Percentiles rank a stretch among this genome's conserved stretches.
Conservation (phyloP, 2,888 invertebrate genomes). For the Physocephala rufipes region DNA sequence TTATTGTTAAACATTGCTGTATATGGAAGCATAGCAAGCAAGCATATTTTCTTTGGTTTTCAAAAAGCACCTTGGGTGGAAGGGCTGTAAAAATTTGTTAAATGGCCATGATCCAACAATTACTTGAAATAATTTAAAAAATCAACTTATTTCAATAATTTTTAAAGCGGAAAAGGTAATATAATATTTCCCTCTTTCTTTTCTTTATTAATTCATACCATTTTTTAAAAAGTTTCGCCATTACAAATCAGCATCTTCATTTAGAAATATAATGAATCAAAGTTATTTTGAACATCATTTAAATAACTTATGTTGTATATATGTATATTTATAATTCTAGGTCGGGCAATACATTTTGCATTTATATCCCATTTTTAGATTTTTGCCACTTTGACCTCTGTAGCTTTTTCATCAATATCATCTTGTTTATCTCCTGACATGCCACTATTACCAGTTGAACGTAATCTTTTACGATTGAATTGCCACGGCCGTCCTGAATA, state of each 20-base stretch:
- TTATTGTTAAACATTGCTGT: too few relatives aligned
- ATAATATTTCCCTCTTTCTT: neutral
- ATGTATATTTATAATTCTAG: too few relatives aligned
- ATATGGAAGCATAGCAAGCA: too few relatives aligned
- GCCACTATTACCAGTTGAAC: conserved; percentile 75
- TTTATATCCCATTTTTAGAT: neutral
- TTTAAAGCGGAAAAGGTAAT: neutral
- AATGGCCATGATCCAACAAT: too few relatives aligned
- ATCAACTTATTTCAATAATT: neutral
- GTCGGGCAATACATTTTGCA: neutral
- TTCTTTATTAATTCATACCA: conserved; percentile 7
- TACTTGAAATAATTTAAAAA: neutral
- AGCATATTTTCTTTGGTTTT: too few relatives aligned
- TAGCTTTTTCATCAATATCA: conserved; percentile 43
- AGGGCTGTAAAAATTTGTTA: too few relatives aligned
- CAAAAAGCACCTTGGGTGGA: too few relatives aligned
- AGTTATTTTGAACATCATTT: conserved; percentile 2
- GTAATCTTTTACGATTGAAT: conserved; percentile 86
- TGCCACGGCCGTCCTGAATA: conserved; percentile 75
- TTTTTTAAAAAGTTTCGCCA: conserved; percentile 13
- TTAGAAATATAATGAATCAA: conserved; percentile 7
- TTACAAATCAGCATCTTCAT: conserved; percentile 4
- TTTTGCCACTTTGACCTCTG: conserved; percentile 17
- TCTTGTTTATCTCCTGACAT: conserved; percentile 49
- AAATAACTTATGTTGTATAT: neutral